Conservation (phyloP, 2,797 vertebrate genomes). For the Clarias fuscus region DNA sequence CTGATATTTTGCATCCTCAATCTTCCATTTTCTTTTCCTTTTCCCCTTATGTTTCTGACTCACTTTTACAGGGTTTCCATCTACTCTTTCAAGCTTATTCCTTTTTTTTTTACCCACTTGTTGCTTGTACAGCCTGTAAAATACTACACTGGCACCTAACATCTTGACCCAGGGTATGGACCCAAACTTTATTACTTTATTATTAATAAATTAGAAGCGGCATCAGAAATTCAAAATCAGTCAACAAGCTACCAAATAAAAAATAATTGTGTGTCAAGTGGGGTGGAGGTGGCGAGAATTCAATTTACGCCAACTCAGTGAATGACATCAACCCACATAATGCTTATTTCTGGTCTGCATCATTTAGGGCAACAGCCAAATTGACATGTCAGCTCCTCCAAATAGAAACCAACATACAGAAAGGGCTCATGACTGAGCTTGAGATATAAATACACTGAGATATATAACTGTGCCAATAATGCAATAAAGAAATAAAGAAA, state of each 20-base stretch:
- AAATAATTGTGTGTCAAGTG: slow-evolving; percentile 43
- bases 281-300: slow-evolving; percentile 38
- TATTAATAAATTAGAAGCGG: slow-evolving; percentile 26
- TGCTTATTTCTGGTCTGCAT: slow-evolving; percentile 36
- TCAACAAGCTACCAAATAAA: slow-evolving; percentile 50
- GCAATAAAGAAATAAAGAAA: slow-evolving; percentile 10
- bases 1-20: slow-evolving; percentile 3
- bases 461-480: slow-evolving; percentile 28
- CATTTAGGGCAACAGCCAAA: slow-evolving; percentile 46
- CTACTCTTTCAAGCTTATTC: not conserved
- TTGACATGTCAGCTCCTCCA: slow-evolving; percentile 43
- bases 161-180: slow-evolving; percentile 56
- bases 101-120: not conserved
- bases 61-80: not conserved
- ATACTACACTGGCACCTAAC: slow-evolving; percentile 47
- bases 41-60: not conserved
- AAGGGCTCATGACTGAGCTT: slow-evolving; percentile 20
- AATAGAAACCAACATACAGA: slow-evolving; percentile 33
- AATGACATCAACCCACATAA: slow-evolving; percentile 38
- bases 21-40: not conserved
- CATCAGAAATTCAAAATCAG: slow-evolving; percentile 67
- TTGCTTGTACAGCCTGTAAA: not conserved
- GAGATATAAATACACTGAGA: slow-evolving; percentile 29
- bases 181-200: slow-evolving; percentile 57
- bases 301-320: slow-evolving; percentile 39